Conservation (phyloP, 1,140 invertebrate species). For the Scaptomyza pallida region DNA sequence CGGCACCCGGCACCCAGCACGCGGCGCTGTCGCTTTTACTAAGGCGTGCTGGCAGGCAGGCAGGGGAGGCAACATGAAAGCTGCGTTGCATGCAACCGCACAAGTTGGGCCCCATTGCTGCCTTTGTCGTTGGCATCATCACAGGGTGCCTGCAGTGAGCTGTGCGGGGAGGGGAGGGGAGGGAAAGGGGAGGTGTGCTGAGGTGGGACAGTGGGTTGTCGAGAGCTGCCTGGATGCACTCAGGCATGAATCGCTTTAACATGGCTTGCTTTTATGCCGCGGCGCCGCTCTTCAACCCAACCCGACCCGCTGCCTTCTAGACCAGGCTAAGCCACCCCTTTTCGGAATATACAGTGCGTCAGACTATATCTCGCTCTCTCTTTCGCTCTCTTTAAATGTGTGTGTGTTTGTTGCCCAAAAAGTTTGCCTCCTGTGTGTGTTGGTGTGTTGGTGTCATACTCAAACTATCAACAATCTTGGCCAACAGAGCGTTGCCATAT, state of each 20-base stretch:
- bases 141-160: conserved; percentile 11
- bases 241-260: conserved; percentile 77
- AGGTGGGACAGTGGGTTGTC: background rate
- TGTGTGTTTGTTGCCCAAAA: conserved; percentile 35
- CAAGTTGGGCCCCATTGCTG: conserved; percentile 72
- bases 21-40: background rate
- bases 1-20: conserved; percentile 14
- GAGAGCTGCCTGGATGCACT: conserved; percentile 55
- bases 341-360: conserved; percentile 3
- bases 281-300: conserved; percentile 7
- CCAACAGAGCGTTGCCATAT: conserved; percentile 70
- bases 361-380: background rate
- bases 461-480: conserved; percentile 72
- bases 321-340: conserved; percentile 17
- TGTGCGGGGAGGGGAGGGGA: too few species aligned
- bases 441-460: conserved; percentile 11
- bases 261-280: conserved; percentile 68
- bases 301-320: too few species aligned
- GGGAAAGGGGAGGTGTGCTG: background rate
- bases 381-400: background rate
- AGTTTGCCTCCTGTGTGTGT: conserved; percentile 7
- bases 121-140: conserved; percentile 58
- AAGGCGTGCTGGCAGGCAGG: background rate
- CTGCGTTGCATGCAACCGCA: conserved; percentile 79
- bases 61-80: conserved; percentile 70